phyloP scores from a whole-genome alignment of 1,140 invertebrate genomes.

The Drosophila ercepeae region DNA sequence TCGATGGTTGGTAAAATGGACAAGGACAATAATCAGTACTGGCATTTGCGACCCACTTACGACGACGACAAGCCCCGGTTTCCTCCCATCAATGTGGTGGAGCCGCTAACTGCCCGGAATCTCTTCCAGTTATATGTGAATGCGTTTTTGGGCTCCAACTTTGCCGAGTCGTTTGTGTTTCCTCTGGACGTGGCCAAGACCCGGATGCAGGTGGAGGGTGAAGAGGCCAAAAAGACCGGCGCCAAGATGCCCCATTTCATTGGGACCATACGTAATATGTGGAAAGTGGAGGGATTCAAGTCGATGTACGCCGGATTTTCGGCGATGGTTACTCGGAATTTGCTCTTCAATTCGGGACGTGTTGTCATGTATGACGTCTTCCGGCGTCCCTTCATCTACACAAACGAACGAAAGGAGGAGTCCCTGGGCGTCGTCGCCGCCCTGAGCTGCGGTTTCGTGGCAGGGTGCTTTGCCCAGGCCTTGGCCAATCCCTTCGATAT shows the following conservation, averaged over 20 bases:
- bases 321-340: slow-evolving; percentile 36
- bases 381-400: slow-evolving; percentile 24
- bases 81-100: not conserved
- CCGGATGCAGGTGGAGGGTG: slow-evolving; percentile 50
- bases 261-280: slow-evolving; percentile 21
- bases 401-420: slow-evolving; percentile 7
- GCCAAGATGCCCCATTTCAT: slow-evolving; percentile 2
- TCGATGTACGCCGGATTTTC: slow-evolving; percentile 47
- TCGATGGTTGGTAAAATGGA: slow-evolving; percentile 16
- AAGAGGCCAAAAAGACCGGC: slow-evolving; percentile 24
- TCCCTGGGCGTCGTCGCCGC: slow-evolving; percentile 1
- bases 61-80: not conserved
- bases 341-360: slow-evolving; percentile 54
- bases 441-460: slow-evolving; percentile 18
- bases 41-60: not conserved
- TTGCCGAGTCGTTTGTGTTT: slow-evolving; percentile 47
- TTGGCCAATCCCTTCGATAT: slow-evolving; percentile 60
- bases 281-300: slow-evolving; percentile 1
- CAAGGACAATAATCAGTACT: not conserved
- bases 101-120: slow-evolving; percentile 9
- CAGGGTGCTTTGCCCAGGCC: slow-evolving; percentile 51
- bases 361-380: slow-evolving; percentile 55
- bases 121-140: slow-evolving; percentile 45
- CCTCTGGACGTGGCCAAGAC: slow-evolving; percentile 58
- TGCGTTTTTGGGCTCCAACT: slow-evolving; percentile 48